These are phyloP conservation scores for Bibio marci DNA, from an alignment of 2,888 invertebrate genomes.

Conservation along the genomic window DNA sequence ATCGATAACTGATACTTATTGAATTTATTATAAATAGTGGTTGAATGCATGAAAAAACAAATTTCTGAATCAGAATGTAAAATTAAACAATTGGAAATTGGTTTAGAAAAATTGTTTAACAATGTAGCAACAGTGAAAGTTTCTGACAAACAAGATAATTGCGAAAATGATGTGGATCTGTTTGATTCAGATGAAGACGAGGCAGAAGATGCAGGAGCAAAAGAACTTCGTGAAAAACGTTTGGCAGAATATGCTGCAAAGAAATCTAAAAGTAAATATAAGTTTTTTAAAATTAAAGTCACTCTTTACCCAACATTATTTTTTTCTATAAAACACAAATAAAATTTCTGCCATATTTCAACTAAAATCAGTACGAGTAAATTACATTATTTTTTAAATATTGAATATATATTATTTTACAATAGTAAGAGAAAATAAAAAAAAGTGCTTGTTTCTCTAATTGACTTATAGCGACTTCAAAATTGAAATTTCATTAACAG, in stretches of 20 bases:
- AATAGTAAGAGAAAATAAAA: too few species aligned
- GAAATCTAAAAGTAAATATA: constrained; percentile 63
- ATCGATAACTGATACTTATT: neutral
- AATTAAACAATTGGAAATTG: constrained; percentile 20
- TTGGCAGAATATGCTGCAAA: constrained; percentile 79
- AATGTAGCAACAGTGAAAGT: constrained; percentile 16
- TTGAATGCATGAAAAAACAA: constrained; percentile 22
- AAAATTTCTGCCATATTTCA: too few species aligned
- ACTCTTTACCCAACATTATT: too few species aligned
- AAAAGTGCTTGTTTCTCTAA: too few species aligned
- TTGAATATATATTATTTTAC: too few species aligned
- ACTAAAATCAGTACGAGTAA: too few species aligned
- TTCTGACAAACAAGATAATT: constrained; percentile 31
- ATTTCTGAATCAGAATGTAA: constrained; percentile 23
- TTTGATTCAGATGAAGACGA: constrained; percentile 69
- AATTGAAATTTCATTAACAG: too few species aligned
- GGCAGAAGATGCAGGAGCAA: constrained; percentile 55
- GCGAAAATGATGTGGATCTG: constrained; percentile 62
- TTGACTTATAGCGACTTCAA: too few species aligned
- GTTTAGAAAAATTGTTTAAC: constrained; percentile 5
- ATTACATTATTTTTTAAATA: too few species aligned
- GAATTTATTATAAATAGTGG: constrained; percentile 11
- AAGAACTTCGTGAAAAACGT: constrained; percentile 68
- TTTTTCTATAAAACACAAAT: too few species aligned
- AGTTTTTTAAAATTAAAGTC: neutral